Conservation (phyloP, 2,888 invertebrate species). For the Drosophila mayaguana region DNA sequence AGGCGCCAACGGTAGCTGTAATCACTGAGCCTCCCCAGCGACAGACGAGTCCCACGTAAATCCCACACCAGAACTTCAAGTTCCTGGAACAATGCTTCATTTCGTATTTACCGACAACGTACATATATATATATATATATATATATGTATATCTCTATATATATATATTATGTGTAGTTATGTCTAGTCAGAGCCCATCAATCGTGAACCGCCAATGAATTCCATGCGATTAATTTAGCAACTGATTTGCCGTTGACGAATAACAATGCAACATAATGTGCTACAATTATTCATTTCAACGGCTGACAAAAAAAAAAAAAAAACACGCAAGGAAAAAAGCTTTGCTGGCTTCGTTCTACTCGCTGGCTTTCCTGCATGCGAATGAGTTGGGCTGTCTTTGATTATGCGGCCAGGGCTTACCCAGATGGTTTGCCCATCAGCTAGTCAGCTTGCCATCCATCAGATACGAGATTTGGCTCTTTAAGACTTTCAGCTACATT, state of each 20-base stretch:
- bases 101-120: constrained; percentile 51
- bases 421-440: constrained; percentile 19
- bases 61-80: not conserved
- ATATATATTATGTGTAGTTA: constrained; percentile 11
- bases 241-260: constrained; percentile 79
- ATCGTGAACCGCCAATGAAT: constrained; percentile 69
- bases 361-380: constrained; percentile 29
- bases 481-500: constrained; percentile 13
- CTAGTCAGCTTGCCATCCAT: constrained; percentile 25
- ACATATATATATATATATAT: not conserved
- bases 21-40: constrained; percentile 52
- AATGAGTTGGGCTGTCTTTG: constrained; percentile 16
- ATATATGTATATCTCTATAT: not conserved
- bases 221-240: constrained; percentile 77
- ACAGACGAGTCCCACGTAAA: constrained; percentile 1
- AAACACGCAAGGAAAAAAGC: constrained; percentile 5
- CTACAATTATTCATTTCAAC: constrained; percentile 74
- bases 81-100: constrained; percentile 50
- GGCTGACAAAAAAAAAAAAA: constrained; percentile 8
- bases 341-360: constrained; percentile 25
- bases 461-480: constrained; percentile 10
- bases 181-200: constrained; percentile 56
- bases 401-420: constrained; percentile 15
- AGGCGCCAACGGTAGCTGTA: constrained; percentile 59
- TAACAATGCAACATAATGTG: constrained; percentile 80